Conservation (phyloP, 2,113 vertebrate species). For the Anser brachyrhynchus region DNA sequence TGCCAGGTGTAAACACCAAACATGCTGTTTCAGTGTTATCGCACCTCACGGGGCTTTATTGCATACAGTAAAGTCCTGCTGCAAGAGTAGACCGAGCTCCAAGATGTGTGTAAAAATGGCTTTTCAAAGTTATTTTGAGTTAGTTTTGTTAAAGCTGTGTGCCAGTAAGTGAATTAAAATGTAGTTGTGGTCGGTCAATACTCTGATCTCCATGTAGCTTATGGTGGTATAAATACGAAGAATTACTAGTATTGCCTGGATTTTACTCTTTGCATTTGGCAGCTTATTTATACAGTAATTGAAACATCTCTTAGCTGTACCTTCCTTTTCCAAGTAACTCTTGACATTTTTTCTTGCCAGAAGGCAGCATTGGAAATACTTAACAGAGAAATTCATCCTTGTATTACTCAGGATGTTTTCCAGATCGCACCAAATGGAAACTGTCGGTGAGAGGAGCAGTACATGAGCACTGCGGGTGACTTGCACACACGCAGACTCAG, state of each 20-base stretch:
- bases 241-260: background rate
- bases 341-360: slow-evolving; percentile 51
- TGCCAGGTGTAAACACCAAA: background rate
- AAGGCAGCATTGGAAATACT: slow-evolving; percentile 69
- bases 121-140: background rate
- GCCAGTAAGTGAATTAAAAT: background rate
- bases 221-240: background rate
- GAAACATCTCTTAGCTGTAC: background rate
- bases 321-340: slow-evolving; percentile 66
- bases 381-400: slow-evolving; percentile 57
- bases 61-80: background rate
- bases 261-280: slow-evolving; percentile 30
- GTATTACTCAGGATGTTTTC: slow-evolving; percentile 72
- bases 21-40: background rate
- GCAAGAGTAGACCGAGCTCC: background rate
- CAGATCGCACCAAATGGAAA: slow-evolving; percentile 63
- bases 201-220: background rate
- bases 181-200: background rate
- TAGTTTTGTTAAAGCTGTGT: background rate
- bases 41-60: background rate
- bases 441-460: slow-evolving; percentile 48
- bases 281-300: slow-evolving; percentile 13
- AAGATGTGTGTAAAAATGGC: background rate
- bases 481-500: background rate
- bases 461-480: background rate